phyloP scores from a whole-genome alignment of 2,797 vertebrate genomes.

The Chromis chromis region DNA sequence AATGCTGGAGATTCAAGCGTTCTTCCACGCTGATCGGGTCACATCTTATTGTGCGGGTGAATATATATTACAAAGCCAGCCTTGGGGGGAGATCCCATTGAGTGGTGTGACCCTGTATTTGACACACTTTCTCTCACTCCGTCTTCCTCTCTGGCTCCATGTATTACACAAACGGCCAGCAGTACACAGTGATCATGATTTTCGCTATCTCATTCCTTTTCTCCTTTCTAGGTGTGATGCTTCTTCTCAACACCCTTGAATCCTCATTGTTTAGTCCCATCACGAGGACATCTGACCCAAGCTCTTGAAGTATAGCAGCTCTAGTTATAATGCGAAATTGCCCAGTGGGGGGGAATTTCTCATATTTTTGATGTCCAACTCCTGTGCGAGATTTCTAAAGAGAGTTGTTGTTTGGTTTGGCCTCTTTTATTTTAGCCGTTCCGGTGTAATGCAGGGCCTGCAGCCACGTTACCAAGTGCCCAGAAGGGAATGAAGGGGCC shows the following conservation, averaged over 20 bases:
- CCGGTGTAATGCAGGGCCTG: slow-evolving; percentile 33
- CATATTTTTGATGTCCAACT: slow-evolving; percentile 17
- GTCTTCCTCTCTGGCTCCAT: slow-evolving; percentile 28
- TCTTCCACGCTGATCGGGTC: slow-evolving; percentile 39
- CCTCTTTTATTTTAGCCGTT: slow-evolving; percentile 32
- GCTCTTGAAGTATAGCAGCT: not conserved
- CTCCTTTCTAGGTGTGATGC: slow-evolving; percentile 2
- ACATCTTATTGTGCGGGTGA: slow-evolving; percentile 47
- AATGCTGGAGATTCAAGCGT: not conserved
- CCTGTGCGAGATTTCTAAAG: slow-evolving; percentile 31
- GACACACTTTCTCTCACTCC: slow-evolving; percentile 73
- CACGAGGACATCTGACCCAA: slow-evolving; percentile 16
- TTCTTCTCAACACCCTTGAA: slow-evolving; percentile 17
- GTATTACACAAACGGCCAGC: slow-evolving; percentile 35
- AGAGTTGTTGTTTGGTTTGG: slow-evolving; percentile 28
- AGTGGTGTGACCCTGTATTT: slow-evolving; percentile 68
- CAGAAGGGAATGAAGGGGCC: slow-evolving; percentile 71
- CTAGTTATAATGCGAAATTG: not conserved
- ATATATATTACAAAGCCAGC: slow-evolving; percentile 53
- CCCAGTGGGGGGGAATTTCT: not conserved
- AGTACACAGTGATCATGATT: not conserved
- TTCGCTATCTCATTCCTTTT: not conserved
- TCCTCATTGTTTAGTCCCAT: slow-evolving; percentile 1
- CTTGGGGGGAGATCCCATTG: slow-evolving; percentile 49
- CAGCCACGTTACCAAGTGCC: slow-evolving; percentile 64